Evolutionary conservation across 2,797 vertebrate species (phyloP).

Genomic region (Phoxinus dragarum): DNA sequence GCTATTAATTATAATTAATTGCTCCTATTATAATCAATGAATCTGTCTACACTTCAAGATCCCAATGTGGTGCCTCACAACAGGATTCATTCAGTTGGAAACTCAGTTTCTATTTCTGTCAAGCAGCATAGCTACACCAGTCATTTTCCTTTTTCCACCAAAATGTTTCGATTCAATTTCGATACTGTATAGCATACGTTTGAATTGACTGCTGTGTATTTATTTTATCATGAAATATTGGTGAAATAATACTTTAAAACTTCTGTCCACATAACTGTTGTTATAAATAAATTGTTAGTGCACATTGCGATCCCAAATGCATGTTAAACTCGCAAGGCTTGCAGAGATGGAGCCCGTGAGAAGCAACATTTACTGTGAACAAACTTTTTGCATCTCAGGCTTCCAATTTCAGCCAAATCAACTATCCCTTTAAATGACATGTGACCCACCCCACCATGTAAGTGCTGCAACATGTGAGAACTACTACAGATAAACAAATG

Average conservation of each 20-base stretch:
- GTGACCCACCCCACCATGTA: background rate
- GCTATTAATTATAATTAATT: constrained; percentile 14
- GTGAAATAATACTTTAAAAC: background rate
- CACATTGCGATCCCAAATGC: background rate
- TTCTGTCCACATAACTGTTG: background rate
- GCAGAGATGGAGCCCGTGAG: background rate
- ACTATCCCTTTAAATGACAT: background rate
- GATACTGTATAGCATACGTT: too few relatives aligned
- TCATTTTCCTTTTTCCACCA: background rate
- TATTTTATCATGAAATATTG: background rate
- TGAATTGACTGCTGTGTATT: background rate
- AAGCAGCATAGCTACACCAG: background rate
- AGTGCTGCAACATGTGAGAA: background rate
- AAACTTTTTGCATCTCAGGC: background rate
- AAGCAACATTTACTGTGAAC: background rate
- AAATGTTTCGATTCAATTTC: background rate
- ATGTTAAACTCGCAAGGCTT: too few relatives aligned
- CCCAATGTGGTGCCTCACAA: background rate
- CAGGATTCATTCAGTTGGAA: background rate
- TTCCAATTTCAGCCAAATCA: background rate
- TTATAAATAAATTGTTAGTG: background rate
- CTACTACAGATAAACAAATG: background rate
- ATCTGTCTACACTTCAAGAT: background rate
- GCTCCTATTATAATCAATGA: constrained; percentile 17
- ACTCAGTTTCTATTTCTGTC: background rate